Evolutionary conservation across 2,113 vertebrate genomes (phyloP).

Genomic region (Burhinus bistriatus): DNA sequence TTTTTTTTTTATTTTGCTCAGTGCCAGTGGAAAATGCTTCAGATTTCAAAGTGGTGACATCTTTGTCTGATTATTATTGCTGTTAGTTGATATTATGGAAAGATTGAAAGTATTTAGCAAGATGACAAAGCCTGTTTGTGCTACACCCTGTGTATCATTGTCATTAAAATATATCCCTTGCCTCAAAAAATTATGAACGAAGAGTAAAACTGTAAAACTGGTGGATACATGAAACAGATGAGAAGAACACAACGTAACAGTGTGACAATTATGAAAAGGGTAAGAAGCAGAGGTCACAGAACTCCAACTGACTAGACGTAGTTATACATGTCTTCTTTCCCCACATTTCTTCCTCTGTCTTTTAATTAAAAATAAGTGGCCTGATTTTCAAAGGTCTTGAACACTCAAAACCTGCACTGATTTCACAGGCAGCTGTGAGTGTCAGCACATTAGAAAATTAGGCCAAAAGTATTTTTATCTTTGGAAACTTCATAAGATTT

Average conservation of each 20-base stretch:
- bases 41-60: background rate
- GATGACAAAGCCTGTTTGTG: background rate
- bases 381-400: background rate
- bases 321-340: background rate
- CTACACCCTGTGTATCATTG: background rate
- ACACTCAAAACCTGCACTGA: background rate
- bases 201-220: background rate
- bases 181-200: background rate
- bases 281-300: conserved; percentile 2
- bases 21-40: background rate
- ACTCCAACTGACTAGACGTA: background rate
- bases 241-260: background rate
- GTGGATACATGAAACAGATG: background rate
- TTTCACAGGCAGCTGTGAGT: background rate
- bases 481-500: background rate
- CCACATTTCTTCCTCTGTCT: background rate
- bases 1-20: background rate
- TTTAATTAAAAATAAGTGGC: conserved; percentile 30
- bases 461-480: background rate
- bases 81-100: background rate
- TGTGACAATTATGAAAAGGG: background rate
- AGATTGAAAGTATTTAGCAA: background rate
- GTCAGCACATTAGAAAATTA: background rate
- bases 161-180: background rate
- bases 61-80: background rate